Evolutionary conservation across 1,140 invertebrate genomes (phyloP).

Genomic region (Nymphalis io): DNA sequence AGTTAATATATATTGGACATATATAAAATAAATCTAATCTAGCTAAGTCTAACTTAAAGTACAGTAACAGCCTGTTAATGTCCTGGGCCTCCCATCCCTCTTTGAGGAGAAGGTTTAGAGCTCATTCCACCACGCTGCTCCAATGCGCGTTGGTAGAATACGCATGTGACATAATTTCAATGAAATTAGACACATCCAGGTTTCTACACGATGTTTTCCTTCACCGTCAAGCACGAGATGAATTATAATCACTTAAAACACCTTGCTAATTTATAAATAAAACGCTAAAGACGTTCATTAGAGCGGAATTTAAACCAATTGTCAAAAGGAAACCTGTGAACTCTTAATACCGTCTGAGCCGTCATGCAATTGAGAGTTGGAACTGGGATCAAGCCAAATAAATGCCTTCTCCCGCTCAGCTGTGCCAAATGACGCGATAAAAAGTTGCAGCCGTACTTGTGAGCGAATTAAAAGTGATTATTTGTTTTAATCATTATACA

Average conservation of each 20-base stretch:
- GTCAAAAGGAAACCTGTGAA: conserved; percentile 7
- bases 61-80: too few species aligned
- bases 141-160: too few species aligned
- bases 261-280: background rate
- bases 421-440: conserved; percentile 4
- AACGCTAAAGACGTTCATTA: background rate
- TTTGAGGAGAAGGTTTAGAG: too few species aligned
- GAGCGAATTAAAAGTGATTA: conserved; percentile 5
- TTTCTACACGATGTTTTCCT: too few species aligned
- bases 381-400: conserved; percentile 11
- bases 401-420: background rate
- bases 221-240: too few species aligned
- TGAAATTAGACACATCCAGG: too few species aligned
- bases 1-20: too few species aligned
- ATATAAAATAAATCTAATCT: too few species aligned
- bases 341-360: conserved; percentile 3
- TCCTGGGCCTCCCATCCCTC: too few species aligned
- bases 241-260: background rate
- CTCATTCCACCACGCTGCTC: too few species aligned
- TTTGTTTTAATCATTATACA: background rate
- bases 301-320: background rate
- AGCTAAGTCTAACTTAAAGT: too few species aligned
- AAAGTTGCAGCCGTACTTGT: background rate
- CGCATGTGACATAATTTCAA: too few species aligned
- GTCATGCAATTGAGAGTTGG: background rate